Base-by-base conservation (phyloP, 2,113 vertebrate species). In the Balaeniceps rex region DNA sequence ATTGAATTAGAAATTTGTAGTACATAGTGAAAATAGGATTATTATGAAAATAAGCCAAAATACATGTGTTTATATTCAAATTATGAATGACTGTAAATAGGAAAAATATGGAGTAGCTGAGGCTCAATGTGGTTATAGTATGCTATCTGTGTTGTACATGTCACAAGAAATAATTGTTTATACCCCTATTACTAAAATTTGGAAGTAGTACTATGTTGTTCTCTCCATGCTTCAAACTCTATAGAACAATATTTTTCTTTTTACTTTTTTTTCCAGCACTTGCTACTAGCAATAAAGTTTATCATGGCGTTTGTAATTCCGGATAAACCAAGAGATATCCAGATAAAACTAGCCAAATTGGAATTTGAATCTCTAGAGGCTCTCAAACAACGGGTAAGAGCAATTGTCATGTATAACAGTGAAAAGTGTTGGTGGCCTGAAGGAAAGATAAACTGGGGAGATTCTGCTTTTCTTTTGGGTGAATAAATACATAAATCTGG, bases 331-430 rank as follows among this genome's bases (percentile, higher is more conserved):
- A 98, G 98, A 93, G 98, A 99, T 46, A 99, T 99, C 94, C 99
- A 98, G 96, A 96, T 98, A 75, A 98, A 99, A 93, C 97, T 99
- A n/a, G 98, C 98, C 81, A 98, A 97, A 31, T 78, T 99, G 98
- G 99, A 99, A 94, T 99, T 99, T 83, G 99, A 99, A 94, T 99
- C 99, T 33, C 84, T 99, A 96, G 99, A 99, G 95, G 99, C 99
- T 26, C 98, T 99, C 51, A 99, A 99, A 97, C 99, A 99, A 93
- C 99, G 99, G 99, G 99, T 99, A 98, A 98, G 97, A 76, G 54
- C 60, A 64, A 15, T 33, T 40, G 16, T 46, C 16, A 33, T 33
- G 24, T 25, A 12, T 38, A 64, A 12, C 23, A 66, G 12, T 21
- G 26, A n/a, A 13, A 85, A 66, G 54, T 2, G 2, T 71, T 34